phyloP scores from a whole-genome alignment of 2,797 vertebrate genomes.

The Falco naumanni region DNA sequence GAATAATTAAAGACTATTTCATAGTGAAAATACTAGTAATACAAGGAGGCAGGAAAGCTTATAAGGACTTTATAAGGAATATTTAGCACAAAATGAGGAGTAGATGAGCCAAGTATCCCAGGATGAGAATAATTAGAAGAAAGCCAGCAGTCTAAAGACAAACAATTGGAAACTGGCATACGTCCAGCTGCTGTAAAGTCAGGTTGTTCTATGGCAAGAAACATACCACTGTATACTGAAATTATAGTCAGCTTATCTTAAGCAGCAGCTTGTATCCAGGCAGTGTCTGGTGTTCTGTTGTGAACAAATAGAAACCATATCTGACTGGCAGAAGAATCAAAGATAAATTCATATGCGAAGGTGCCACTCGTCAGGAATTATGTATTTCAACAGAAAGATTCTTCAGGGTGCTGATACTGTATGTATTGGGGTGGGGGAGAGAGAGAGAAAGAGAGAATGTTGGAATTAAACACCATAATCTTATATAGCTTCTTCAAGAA shows the following conservation, averaged over 20 bases:
- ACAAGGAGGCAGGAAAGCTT: slow-evolving; percentile 20
- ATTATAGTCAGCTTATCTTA: slow-evolving; percentile 72
- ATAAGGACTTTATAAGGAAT: slow-evolving; percentile 58
- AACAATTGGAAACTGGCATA: slow-evolving; percentile 69
- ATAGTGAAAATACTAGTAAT: neutral
- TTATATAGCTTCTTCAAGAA: neutral
- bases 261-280: slow-evolving; percentile 70
- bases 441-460: neutral
- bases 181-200: slow-evolving; percentile 65
- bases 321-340: slow-evolving; percentile 22
- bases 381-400: neutral
- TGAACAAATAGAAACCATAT: slow-evolving; percentile 33
- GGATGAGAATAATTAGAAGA: slow-evolving; percentile 75
- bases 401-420: neutral
- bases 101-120: slow-evolving; percentile 62
- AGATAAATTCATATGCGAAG: slow-evolving; percentile 13
- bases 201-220: slow-evolving; percentile 63
- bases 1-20: slow-evolving; percentile 50
- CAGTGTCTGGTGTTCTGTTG: slow-evolving; percentile 36
- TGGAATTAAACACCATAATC: neutral
- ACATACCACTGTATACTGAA: slow-evolving; percentile 62
- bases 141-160: slow-evolving; percentile 65
- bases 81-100: slow-evolving; percentile 46
- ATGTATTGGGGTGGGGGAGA: neutral
- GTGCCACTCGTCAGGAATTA: neutral